Percentiles rank a stretch among this genome's conserved stretches.
Evolutionary conservation across 2,888 invertebrate genomes (phyloP).

Genomic region (Seladonia tumulorum): DNA sequence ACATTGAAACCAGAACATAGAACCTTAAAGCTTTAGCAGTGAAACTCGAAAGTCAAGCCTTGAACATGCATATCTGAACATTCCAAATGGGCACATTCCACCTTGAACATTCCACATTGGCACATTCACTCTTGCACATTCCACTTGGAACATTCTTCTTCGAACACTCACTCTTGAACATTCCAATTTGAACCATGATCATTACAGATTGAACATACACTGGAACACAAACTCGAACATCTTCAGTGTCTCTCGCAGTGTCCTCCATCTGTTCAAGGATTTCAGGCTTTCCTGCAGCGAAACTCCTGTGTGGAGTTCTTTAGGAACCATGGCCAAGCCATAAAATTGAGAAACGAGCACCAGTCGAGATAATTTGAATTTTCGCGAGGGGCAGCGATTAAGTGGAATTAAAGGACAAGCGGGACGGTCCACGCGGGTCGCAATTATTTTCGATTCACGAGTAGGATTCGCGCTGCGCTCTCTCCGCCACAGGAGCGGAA

Average conservation of each 20-base stretch:
- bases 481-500: not conserved
- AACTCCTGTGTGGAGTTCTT: not conserved
- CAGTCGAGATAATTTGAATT: not conserved
- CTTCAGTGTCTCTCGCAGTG: not conserved
- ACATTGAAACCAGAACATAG: too few relatives aligned
- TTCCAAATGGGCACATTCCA: too few relatives aligned
- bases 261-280: not conserved
- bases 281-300: not conserved
- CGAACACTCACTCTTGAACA: too few relatives aligned
- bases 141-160: too few relatives aligned
- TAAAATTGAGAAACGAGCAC: not conserved
- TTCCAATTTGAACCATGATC: not conserved
- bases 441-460: constrained; percentile 11
- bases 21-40: too few relatives aligned
- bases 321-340: not conserved
- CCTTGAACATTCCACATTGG: not conserved
- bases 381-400: not conserved
- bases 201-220: not conserved
- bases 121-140: too few relatives aligned
- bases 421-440: not conserved
- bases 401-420: constrained; percentile 8
- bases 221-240: not conserved
- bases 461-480: not conserved
- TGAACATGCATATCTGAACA: not conserved
- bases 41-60: not conserved